Base-by-base conservation (phyloP, 1,140 invertebrate species). In the Orius insidiosus region DNA sequence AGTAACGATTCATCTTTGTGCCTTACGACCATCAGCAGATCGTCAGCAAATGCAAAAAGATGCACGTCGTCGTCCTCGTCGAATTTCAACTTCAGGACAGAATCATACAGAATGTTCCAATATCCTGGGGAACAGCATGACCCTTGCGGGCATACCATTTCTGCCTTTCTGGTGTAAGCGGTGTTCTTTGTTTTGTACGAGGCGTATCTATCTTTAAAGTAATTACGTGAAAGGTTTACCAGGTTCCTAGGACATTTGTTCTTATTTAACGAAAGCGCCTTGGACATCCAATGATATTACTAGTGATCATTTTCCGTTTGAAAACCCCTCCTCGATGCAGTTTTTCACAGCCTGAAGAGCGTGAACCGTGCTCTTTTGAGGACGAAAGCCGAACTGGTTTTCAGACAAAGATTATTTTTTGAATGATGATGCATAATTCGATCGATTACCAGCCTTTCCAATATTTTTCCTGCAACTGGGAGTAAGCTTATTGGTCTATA, bases 401-500 rank as follows among this genome's bases (percentile, higher is more conserved):
- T 43, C 18, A 30, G n/a, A 14, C 11, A 43, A 31, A 24, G 19
- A 6, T 30, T 43, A 30, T 43, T 43, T 3, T 9, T 43, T 5
- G 2, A 2, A n/a, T 30, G 41, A 15, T 14, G 16, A 31, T 43
- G 41, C 16, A 43, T 14, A 3, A 43, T 43, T 31, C 41, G 18
- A 16, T 43, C 24, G 11, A 43, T 43, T 10, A 43, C n/a, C 2
- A 43, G 41, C n/a, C 41, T 24, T 41, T 43, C 41, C 10, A 43
- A 15, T 30, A 11, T 8, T 43, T 43, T 43, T 5, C n/a, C 41
- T 7, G 16, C n/a, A 11, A 10, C 10, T 9, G 41, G 19, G 7
- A 43, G 41, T 30, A 43, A 43, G 31, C 41, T 43, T 14, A 43
- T 43, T 3, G 41, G 41, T 24, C 41, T 19, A n/a, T 43, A 43